Evolutionary conservation across 2,888 invertebrate genomes (phyloP), one percentile per base, ranked within the genome.

Genomic region (Ochropleura plecta): DNA sequence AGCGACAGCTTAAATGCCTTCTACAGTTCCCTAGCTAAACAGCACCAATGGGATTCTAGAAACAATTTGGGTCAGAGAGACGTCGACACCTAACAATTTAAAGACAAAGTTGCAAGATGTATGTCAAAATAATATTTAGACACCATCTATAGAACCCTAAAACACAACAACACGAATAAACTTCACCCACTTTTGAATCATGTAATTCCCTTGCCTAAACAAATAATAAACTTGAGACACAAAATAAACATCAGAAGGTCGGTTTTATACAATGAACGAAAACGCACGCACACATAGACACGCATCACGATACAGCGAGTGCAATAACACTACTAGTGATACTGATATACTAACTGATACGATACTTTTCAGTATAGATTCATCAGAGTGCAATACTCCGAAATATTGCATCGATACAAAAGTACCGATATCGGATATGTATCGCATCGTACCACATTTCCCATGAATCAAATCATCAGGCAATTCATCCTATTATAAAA

Each of bases 151-250:
- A 9, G 60, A 72, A 72, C 78, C 78, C 72, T 66, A 66, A 78
- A 78, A 72, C 20, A 66, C 20, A 78, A 66, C 46, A 78, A 72
- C 76, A 65, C 20, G 71, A 64, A 69, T 81, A 81, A 76, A 73
- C 77, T 81, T 81, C 81, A 77, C 70, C 78, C 78, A 77, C 70
- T 77, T 77, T 78, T 77, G 70, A 78, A 70, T 77, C 77, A 77
- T 77, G 77, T 78, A 65, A 77, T 70, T 46, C 40, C 40, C 70
- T 64, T 64, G 78, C 30, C 42, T 70, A 78, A 59, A 65, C 46
- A 78, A 77, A 78, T n/a, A 77, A 16, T 53, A 59, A 59, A 48
- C 55, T 63, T 78, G 78, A 78, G 62, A 78, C 53, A 51, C 7
- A 14, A 40, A n/a, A 53, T 53, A 67, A 49, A 55, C 30, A 55